These are phyloP conservation scores for Lampropteryx suffumata DNA, from an alignment of 2,888 invertebrate genomes.

Conservation along the genomic window DNA sequence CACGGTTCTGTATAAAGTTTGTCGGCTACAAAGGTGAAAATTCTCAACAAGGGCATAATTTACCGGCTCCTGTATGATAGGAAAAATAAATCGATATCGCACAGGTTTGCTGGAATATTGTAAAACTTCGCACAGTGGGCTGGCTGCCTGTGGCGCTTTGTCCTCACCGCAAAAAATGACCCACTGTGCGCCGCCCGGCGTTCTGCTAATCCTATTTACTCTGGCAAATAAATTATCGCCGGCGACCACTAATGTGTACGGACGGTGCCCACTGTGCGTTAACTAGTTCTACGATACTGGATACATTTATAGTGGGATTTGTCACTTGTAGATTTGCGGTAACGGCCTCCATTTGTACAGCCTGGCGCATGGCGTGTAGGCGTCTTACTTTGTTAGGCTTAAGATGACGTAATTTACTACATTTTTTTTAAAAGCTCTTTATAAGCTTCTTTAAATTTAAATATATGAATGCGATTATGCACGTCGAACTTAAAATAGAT, in stretches of 20 bases:
- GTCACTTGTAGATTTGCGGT: constrained; percentile 49
- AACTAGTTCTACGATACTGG: constrained; percentile 43
- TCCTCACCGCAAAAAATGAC: constrained; percentile 62
- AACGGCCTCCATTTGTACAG: constrained; percentile 36
- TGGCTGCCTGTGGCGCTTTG: constrained; percentile 43
- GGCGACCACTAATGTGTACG: constrained; percentile 58
- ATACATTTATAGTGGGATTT: constrained; percentile 51
- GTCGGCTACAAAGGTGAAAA: constrained; percentile 26
- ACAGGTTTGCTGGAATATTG: constrained; percentile 32
- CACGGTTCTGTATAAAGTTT: constrained; percentile 22
- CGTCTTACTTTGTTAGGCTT: constrained; percentile 20
- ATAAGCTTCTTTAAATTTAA: background rate
- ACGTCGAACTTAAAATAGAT: too few species aligned
- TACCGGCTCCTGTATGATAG: constrained; percentile 33
- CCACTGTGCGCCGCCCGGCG: constrained; percentile 63
- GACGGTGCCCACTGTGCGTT: constrained; percentile 53
- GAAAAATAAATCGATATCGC: constrained; percentile 35
- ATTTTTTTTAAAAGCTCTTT: constrained; percentile 3
- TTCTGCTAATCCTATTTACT: constrained; percentile 77
- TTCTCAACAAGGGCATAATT: constrained; percentile 30
- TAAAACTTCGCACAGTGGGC: constrained; percentile 30
- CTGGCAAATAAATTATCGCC: constrained; percentile 71
- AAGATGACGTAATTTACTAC: constrained; percentile 21
- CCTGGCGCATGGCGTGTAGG: constrained; percentile 14
- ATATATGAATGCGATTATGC: background rate